Evolutionary conservation across 2,797 vertebrate genomes (phyloP), one percentile per base, ranked within the genome.

Genomic region (Dromococcyx pavoninus): DNA sequence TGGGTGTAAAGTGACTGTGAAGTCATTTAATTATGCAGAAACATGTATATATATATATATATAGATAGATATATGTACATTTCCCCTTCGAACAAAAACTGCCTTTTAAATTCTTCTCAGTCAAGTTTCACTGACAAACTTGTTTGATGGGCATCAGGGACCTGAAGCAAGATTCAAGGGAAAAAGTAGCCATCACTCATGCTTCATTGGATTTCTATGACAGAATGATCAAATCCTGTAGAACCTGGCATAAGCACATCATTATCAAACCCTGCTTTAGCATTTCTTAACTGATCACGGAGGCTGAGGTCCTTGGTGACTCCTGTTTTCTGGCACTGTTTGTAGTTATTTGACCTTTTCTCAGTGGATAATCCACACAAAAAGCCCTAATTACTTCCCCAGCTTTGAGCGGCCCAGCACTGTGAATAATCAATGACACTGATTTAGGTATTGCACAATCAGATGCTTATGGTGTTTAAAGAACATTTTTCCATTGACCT

Each of bases 321-420:
- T 98, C 95, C 92, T 96, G 97, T 98, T 98, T 98, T 98, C 98
- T 98, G 98, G 98, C 97, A 98, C 98, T 98, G 98, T 98, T 99
- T 99, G 98, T 98, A 98, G 98, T 98, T 98, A 96, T 98, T 98
- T 99, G 99, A 99, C 99, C 99, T 99, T 99, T 99, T 99, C 98
- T 99, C 98, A 97, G 97, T 97, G 98, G 98, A 98, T 99, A 99
- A 99, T 98, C 98, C 98, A 99, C 99, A 99, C 97, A 98, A 99
- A 99, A 99, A 99, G 98, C 98, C 98, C 99, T 99, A 99, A 99
- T 99, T 99, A 99, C 98, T 99, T 98, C 98, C 98, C 98, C 98
- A 98, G 98, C 98, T 99, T 98, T 98, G 97, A 98, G 98, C 97
- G 96, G 98, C 97, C 98, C 98, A 98, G 97, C 98, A 96, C 96